These are phyloP conservation scores for Venustaconcha ellipsiformis DNA, from an alignment of 1,140 invertebrate species.

Conservation along the genomic window DNA sequence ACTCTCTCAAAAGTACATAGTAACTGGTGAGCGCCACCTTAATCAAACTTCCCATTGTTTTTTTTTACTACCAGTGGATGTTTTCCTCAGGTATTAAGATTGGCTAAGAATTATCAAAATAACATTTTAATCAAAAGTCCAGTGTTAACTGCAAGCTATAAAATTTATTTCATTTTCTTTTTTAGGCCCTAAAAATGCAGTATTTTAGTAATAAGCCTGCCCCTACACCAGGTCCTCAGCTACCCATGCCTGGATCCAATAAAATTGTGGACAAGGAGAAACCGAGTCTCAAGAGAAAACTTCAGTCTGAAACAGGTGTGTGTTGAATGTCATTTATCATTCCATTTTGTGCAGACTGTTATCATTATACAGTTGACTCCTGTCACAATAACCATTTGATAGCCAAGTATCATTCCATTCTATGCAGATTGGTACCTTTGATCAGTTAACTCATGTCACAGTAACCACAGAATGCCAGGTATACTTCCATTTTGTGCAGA, in stretches of 20 bases:
- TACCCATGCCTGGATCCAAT: constrained; percentile 74
- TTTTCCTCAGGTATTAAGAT: not conserved
- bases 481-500: no score
- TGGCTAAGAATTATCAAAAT: constrained; percentile 1
- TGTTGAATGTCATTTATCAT: not conserved
- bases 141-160: not conserved
- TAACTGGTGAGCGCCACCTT: no score
- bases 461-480: no score
- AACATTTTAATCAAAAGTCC: not conserved
- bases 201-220: constrained; percentile 86
- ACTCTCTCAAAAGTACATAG: no score
- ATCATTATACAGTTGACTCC: no score
- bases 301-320: constrained; percentile 31
- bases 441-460: no score
- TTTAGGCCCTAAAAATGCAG: constrained; percentile 69
- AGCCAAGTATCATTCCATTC: no score
- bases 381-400: no score
- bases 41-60: no score
- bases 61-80: not conserved
- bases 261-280: constrained; percentile 50
- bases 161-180: constrained; percentile 15
- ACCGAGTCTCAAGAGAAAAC: constrained; percentile 49
- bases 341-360: no score
- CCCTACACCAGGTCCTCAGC: constrained; percentile 82
- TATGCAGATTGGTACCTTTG: no score